phyloP scores from a whole-genome alignment of 2,888 invertebrate genomes.

The Tachystola acroxantha region DNA sequence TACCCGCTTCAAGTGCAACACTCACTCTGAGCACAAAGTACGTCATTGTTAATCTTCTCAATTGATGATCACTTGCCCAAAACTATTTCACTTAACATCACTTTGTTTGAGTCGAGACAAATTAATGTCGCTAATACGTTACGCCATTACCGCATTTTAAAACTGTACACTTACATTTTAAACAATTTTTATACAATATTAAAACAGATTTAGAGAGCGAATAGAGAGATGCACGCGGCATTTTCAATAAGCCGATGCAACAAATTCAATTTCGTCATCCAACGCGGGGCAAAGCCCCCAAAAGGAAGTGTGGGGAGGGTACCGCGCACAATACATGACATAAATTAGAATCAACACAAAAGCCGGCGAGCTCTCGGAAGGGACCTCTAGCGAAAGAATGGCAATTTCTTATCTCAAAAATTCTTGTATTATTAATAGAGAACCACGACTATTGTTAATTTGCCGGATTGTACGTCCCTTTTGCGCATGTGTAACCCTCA shows the following conservation, averaged over 20 bases:
- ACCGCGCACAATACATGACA: constrained; percentile 70
- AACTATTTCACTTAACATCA: constrained; percentile 25
- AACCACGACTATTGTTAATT: constrained; percentile 62
- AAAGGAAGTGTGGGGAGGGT: constrained; percentile 70
- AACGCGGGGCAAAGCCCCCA: constrained; percentile 53
- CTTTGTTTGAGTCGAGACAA: constrained; percentile 19
- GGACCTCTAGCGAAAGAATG: constrained; percentile 70
- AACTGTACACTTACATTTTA: constrained; percentile 34
- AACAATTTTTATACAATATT: constrained; percentile 17
- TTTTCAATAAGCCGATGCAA: constrained; percentile 63
- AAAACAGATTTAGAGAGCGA: constrained; percentile 25
- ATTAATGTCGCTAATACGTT: constrained; percentile 23
- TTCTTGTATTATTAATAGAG: constrained; percentile 64
- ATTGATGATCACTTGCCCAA: constrained; percentile 27
- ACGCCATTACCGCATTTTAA: too few relatives aligned
- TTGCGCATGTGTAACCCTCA: constrained; percentile 35
- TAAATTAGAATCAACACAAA: constrained; percentile 77
- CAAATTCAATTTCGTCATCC: constrained; percentile 60
- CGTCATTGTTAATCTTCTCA: constrained; percentile 44
- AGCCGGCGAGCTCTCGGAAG: constrained; percentile 67
- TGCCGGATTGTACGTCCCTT: constrained; percentile 48
- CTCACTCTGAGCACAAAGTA: constrained; percentile 51
- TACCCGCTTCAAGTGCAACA: constrained; percentile 18
- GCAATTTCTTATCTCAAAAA: constrained; percentile 72
- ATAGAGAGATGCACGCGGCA: constrained; percentile 41